Evolutionary conservation across 2,888 invertebrate genomes (phyloP).

Genomic region (Parascotia fuliginaria): DNA sequence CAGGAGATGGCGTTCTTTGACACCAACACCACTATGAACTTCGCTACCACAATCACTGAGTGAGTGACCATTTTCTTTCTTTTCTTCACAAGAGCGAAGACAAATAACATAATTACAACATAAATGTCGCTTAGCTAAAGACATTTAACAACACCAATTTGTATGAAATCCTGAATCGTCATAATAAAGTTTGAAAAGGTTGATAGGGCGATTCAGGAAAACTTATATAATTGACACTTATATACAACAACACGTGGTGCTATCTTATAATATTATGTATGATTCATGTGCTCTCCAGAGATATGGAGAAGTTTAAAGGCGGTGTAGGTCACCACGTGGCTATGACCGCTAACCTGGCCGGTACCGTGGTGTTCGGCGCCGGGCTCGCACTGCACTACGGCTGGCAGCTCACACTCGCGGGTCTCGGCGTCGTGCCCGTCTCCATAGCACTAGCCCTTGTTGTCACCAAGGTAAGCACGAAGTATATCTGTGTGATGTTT

Average conservation of each 20-base stretch:
- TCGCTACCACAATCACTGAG: conserved; percentile 90
- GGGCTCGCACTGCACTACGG: conserved; percentile 90
- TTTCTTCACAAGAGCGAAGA: no score
- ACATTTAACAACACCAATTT: no score
- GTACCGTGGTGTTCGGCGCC: conserved; percentile 89
- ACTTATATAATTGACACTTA: no score
- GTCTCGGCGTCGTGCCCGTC: conserved; percentile 90
- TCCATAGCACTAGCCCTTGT: conserved; percentile 89
- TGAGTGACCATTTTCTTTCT: no score
- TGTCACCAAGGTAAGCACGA: conserved; percentile 90
- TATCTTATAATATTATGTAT: no score
- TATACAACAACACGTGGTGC: no score
- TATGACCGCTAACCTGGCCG: conserved; percentile 89
- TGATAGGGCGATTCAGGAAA: no score
- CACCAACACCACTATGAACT: conserved; percentile 88
- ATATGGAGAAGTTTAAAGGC: conserved; percentile 90
- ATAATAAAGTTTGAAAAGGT: no score
- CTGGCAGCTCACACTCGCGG: conserved; percentile 93
- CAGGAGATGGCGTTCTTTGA: conserved; percentile 92
- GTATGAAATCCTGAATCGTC: no score
- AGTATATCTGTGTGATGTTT: no score
- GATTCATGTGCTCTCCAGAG: conserved; percentile 79
- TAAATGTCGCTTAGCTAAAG: no score
- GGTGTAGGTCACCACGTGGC: conserved; percentile 94
- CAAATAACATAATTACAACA: no score